Evolutionary conservation across 30 jellyfish, hydroid and myxozoan species (phyloP), one percentile per base, ranked within the genome.

Genomic region (Aurelia aurita complex sp. Pacific): DNA sequence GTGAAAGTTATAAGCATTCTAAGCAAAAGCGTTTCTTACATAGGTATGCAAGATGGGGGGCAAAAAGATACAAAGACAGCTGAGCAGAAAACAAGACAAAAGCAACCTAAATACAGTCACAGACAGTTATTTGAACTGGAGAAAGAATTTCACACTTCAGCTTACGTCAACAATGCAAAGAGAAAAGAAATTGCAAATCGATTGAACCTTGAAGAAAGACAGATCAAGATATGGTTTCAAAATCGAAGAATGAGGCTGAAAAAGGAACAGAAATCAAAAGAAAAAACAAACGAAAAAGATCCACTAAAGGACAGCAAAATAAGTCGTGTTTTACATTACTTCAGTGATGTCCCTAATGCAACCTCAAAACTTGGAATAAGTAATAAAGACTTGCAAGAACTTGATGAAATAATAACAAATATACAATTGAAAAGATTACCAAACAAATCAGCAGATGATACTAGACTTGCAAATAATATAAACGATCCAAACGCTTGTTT

Each of bases 141-240:
- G 33, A 86, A 86, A 67, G 96, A 86, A 32, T 86, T 86, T 63
- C 96, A 86, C 67, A 86, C 96, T 15, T 73, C 89, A 36, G 68
- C 85, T 5, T 86, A 86, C 63, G 81, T 86, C 2, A 38, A 85
- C 38, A 77, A 73, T 77, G 54, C 85, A 38, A 86, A 86, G 50
- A 57, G 86, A 32, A 57, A 32, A n/a, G 96, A 86, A 69, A 40
- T 86, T 35, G 89, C 96, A 16, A 62, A 54, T 50, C 53, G 65
- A 38, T 43, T 86, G 46, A 35, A 64, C 57, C 74, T 86, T n/a
- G 87, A 36, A 12, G 96, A 86, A 72, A 77, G 67, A 50, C 96
- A 86, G 57, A 80, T 86, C 6, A 86, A 86, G 34, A 36, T 68
- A 3, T 86, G 96, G 96, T 86, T 86, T 69, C 96, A 86, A 70